phyloP scores from a whole-genome alignment of 2,797 vertebrate genomes.

The Sciurus vulgaris region DNA sequence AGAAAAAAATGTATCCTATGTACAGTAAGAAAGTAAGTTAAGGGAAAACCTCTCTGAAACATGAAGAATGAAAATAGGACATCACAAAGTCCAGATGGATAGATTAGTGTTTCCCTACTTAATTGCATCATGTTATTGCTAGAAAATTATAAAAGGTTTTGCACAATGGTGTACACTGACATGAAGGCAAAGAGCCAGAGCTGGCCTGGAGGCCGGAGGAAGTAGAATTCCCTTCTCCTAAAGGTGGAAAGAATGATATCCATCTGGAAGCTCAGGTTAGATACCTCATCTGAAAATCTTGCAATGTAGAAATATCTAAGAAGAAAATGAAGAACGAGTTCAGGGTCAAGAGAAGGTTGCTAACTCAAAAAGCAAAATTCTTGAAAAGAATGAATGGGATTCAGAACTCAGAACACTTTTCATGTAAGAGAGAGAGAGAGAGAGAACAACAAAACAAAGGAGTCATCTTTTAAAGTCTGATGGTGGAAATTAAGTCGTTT shows the following conservation, averaged over 20 bases:
- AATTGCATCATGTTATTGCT: not conserved
- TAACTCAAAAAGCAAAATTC: not conserved
- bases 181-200: not conserved
- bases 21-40: not conserved
- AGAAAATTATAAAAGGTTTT: not conserved
- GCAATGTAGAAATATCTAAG: not conserved
- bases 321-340: not conserved
- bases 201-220: not conserved
- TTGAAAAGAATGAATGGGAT: not conserved
- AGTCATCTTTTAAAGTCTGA: not conserved
- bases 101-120: not conserved
- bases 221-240: not conserved
- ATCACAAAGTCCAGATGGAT: not conserved
- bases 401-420: not conserved
- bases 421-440: not conserved
- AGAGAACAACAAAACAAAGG: not conserved
- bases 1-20: not conserved
- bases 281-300: not conserved
- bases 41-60: not conserved
- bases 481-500: not conserved
- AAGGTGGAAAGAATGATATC: not conserved
- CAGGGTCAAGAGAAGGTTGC: not conserved
- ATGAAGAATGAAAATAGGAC: not conserved
- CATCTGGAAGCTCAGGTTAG: not conserved
- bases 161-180: not conserved